Conservation (phyloP, 2,888 invertebrate species). For the Xylota sylvarum region DNA sequence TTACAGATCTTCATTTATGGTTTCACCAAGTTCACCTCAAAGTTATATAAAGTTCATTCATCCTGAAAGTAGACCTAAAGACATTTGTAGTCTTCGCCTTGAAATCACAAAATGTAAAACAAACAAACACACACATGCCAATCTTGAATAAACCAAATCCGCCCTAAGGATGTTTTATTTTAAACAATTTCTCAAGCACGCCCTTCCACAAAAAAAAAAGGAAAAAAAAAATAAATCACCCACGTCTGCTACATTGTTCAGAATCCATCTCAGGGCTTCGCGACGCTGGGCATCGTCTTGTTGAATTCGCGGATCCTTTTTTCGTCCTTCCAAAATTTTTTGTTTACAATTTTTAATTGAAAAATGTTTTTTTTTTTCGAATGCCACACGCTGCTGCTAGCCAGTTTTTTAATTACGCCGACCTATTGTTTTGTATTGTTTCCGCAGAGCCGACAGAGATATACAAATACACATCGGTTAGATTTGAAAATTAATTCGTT, state of each 20-base stretch:
- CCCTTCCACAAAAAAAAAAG: neutral
- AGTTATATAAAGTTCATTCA: too few species aligned
- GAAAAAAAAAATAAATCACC: neutral
- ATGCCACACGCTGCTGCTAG: constrained; percentile 23
- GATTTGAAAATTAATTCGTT: constrained; percentile 73
- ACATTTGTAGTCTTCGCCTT: neutral
- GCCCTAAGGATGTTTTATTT: neutral
- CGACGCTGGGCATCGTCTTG: constrained; percentile 15
- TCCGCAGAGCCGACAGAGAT: constrained; percentile 50
- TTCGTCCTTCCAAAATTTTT: neutral
- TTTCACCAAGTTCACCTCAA: too few species aligned
- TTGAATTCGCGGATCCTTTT: constrained; percentile 15
- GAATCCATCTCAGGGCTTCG: constrained; percentile 3
- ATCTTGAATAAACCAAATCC: constrained; percentile 13
- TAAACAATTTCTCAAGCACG: constrained; percentile 1
- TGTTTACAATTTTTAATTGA: constrained; percentile 57
- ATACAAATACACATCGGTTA: constrained; percentile 50
- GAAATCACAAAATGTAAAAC: neutral
- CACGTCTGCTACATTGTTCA: neutral
- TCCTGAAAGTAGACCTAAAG: too few species aligned
- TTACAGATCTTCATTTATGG: too few species aligned
- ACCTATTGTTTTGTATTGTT: constrained; percentile 69
- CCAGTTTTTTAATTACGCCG: constrained; percentile 70
- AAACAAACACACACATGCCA: neutral
- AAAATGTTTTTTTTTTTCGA: constrained; percentile 8